Base-by-base conservation (phyloP, 2,888 invertebrate genomes). In the Caenorhabditis auriculariae region DNA sequence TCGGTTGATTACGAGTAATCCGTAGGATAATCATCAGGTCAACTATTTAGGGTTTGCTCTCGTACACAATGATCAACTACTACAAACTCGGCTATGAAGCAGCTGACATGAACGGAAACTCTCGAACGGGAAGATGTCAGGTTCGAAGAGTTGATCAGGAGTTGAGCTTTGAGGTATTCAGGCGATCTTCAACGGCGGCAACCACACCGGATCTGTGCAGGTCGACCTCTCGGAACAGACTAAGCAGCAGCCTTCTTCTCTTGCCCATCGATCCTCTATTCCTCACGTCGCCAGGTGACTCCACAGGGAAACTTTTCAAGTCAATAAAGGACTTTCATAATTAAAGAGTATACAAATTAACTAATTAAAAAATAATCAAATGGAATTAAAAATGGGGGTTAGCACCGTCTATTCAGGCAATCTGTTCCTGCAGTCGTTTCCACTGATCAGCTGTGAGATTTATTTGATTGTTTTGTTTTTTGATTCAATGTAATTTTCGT, bases 51-150 rank as follows among this genome's bases (percentile, higher is more conserved):
- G 93, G 92, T 85, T 90, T 91, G 2, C 89, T 89, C 80, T 91
- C 93, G 0, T 96, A 93, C 82, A 91, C 89, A 0, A 91, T 96
- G 51, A 93, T 91, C 83, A 95, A 95, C 84, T 96, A 95, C 82
- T 87, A 88, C 44, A 88, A 90, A 69, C 87, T 95, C 56, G 89
- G 88, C 76, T 94, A 93, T 93, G 91, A 91, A 52, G 90, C 91
- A 1, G 57, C 63, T 23, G 73, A 73, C 53, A 29, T 73, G n/a
- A 49, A 55, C 17, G 63, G 63, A 51, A 65, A 69, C 54, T 49
- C 44, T n/a, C 39, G 60, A 17, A 60, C 55, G 9, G 72, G 67
- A 35, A 48, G 65, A 38, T 72, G 72, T 47, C 54, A 60, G 56
- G 69, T 69, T 26, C 19, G 27, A 27, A 9, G n/a, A n/a, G n/a